Percentiles rank a stretch among this genome's conserved stretches.
Evolutionary conservation across 1,140 invertebrate genomes (phyloP).

Genomic region (Drusus annulatus): DNA sequence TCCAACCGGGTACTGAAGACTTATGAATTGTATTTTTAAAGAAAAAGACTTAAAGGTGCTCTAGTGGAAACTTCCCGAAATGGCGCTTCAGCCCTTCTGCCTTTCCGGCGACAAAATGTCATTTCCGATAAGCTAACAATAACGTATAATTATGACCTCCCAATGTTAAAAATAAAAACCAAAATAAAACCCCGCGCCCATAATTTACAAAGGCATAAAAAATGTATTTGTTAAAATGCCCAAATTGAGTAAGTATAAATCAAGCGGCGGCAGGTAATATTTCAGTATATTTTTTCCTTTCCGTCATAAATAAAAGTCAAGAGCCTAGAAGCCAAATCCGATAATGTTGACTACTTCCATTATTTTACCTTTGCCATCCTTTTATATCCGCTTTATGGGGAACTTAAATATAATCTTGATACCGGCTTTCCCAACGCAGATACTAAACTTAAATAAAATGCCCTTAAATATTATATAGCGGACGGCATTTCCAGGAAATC

Average conservation of each 20-base stretch:
- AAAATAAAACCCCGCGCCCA: not conserved
- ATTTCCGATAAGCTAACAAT: too few relatives aligned
- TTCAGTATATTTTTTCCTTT: conserved; percentile 24
- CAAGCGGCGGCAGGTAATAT: conserved; percentile 28
- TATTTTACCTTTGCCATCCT: conserved; percentile 36
- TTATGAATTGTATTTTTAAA: too few relatives aligned
- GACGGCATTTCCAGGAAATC: not conserved
- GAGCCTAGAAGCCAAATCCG: conserved; percentile 34
- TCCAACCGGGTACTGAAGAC: too few relatives aligned
- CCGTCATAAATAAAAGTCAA: conserved; percentile 27
- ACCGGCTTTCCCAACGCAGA: not conserved
- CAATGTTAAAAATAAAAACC: too few relatives aligned
- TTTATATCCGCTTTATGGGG: conserved; percentile 32
- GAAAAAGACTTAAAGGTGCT: too few relatives aligned
- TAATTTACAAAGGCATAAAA: not conserved
- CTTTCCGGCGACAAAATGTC: too few relatives aligned
- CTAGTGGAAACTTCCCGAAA: too few relatives aligned
- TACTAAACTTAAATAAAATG: conserved; percentile 12
- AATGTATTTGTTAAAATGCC: conserved; percentile 23
- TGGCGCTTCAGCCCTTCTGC: too few relatives aligned
- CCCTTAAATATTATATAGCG: conserved; percentile 4
- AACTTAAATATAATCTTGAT: conserved; percentile 36
- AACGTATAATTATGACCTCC: too few relatives aligned
- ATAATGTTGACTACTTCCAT: conserved; percentile 35
- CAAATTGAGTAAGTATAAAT: conserved; percentile 39